These are phyloP conservation scores for Paramuricea clavata DNA, from an alignment of 92 coral and sea anemone genomes.

Conservation along the genomic window DNA sequence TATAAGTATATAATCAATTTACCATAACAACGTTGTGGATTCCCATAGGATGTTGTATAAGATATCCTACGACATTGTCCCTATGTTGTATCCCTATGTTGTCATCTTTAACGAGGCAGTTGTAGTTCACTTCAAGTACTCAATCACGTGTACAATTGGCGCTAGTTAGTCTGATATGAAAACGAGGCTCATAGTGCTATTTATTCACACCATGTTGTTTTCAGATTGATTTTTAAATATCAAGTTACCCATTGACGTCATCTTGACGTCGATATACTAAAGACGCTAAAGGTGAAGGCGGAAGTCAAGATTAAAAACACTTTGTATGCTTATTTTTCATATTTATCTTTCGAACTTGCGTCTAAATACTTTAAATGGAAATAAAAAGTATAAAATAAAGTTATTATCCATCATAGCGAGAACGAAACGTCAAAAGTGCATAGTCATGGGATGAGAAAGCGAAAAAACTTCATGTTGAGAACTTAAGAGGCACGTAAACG, in stretches of 20 bases:
- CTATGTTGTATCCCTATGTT: conserved; percentile 11
- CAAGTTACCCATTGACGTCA: conserved; percentile 53
- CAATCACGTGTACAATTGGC: conserved; percentile 47
- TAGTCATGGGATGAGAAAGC: neutral
- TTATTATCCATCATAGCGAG: neutral
- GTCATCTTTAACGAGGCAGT: conserved; percentile 34
- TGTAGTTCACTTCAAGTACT: neutral
- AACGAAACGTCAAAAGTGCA: neutral
- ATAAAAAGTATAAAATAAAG: neutral
- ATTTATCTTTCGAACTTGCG: neutral
- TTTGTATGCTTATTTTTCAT: conserved; percentile 14
- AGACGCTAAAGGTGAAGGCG: too few species aligned
- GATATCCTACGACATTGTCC: conserved; percentile 2
- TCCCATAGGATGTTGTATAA: conserved; percentile 34
- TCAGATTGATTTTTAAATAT: conserved; percentile 4
- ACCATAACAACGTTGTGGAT: conserved; percentile 52
- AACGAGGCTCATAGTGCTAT: conserved; percentile 32
- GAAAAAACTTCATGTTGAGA: neutral
- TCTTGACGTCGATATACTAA: conserved; percentile 23
- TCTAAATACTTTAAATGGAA: neutral
- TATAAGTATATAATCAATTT: conserved; percentile 20
- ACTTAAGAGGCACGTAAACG: neutral
- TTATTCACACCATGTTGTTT: conserved; percentile 42
- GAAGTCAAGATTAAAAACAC: conserved; percentile 22
- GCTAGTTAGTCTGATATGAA: conserved; percentile 37